Evolutionary conservation across 2,797 vertebrate species (phyloP).

Genomic region (Danio jaintianensis): DNA sequence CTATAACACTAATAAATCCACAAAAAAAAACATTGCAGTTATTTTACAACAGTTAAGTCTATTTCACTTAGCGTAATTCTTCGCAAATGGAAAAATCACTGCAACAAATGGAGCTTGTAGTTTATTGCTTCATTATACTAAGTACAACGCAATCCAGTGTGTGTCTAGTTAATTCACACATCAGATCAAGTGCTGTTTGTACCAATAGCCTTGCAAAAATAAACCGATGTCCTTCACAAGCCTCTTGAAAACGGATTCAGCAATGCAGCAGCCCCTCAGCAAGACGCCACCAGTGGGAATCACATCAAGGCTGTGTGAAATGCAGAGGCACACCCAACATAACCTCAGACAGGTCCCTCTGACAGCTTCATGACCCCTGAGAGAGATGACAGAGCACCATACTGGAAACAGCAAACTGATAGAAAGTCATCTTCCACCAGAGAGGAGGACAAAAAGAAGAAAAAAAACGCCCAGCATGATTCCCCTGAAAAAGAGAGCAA

Average conservation of each 20-base stretch:
- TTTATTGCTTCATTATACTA: slow-evolving; percentile 9
- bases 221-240: slow-evolving; percentile 1
- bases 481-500: background rate
- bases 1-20: background rate
- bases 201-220: background rate
- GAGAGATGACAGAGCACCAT: slow-evolving; percentile 46
- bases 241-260: background rate
- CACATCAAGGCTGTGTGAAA: slow-evolving; percentile 12
- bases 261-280: slow-evolving; percentile 27
- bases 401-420: slow-evolving; percentile 15
- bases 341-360: slow-evolving; percentile 36
- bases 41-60: background rate
- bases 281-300: background rate
- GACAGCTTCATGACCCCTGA: slow-evolving; percentile 49
- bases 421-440: background rate
- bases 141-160: background rate
- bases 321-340: slow-evolving; percentile 51
- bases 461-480: slow-evolving; percentile 4
- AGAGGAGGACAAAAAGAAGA: background rate
- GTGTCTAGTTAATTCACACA: background rate
- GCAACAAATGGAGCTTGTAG: background rate
- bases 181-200: background rate
- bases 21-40: background rate
- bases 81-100: background rate
- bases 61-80: background rate